These are phyloP conservation scores for Agapornis roseicollis DNA, from an alignment of 2,113 vertebrate species.

Conservation along the genomic window DNA sequence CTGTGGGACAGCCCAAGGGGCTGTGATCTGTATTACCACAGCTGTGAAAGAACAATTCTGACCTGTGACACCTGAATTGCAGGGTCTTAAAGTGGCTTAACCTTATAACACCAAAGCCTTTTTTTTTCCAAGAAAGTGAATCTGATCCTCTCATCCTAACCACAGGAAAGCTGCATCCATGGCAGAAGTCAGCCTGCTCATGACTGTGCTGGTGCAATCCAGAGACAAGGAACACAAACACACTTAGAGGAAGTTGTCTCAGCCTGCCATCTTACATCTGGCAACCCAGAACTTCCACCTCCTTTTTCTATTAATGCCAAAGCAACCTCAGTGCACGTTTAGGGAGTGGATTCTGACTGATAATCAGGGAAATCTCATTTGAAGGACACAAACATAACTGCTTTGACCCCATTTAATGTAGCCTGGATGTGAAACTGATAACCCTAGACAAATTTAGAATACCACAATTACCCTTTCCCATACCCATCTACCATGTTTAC, in stretches of 20 bases:
- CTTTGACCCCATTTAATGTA: background rate
- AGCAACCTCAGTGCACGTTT: background rate
- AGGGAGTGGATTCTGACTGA: background rate
- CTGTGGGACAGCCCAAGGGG: background rate
- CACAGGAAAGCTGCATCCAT: background rate
- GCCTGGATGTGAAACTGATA: background rate
- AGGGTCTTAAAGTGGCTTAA: background rate
- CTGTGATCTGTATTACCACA: background rate
- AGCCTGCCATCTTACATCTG: background rate
- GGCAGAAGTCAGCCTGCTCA: background rate
- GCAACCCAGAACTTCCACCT: background rate
- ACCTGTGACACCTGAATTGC: background rate
- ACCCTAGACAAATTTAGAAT: background rate
- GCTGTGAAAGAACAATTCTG: background rate
- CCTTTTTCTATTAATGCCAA: background rate
- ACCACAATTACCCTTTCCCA: background rate
- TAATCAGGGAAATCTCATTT: background rate
- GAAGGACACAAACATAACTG: background rate
- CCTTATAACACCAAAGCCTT: background rate
- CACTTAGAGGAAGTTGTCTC: background rate
- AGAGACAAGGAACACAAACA: background rate
- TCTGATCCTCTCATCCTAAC: background rate
- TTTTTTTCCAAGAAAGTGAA: background rate
- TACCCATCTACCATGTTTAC: fast-evolving
- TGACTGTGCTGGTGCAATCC: background rate